Percentiles rank a stretch among this genome's conserved stretches.
These are phyloP conservation scores for Halocynthia aurantium DNA, from an alignment of 23 tunicate species.

Conservation along the genomic window DNA sequence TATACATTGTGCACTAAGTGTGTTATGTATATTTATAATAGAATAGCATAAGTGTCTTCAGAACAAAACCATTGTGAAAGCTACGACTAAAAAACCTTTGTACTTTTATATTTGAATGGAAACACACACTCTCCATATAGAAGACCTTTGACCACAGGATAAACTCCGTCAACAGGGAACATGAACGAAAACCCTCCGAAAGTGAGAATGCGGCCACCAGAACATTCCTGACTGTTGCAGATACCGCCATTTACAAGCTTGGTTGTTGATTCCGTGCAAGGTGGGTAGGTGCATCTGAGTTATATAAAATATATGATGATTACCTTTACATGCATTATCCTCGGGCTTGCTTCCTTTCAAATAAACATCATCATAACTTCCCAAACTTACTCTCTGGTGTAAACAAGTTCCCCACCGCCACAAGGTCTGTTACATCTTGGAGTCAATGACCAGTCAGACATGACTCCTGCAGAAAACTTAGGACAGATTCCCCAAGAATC, in stretches of 20 bases:
- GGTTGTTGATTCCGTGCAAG: slow-evolving; percentile 21
- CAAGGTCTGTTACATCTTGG: slow-evolving; percentile 59
- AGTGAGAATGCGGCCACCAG: slow-evolving; percentile 50
- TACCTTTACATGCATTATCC: no score
- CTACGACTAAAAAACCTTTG: no score
- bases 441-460: slow-evolving; percentile 41
- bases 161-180: slow-evolving; percentile 35
- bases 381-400: slow-evolving; percentile 5
- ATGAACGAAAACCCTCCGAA: slow-evolving; percentile 39
- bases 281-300: slow-evolving; percentile 46
- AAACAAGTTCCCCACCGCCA: slow-evolving; percentile 49
- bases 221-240: slow-evolving; percentile 48
- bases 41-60: neutral
- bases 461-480: slow-evolving; percentile 21
- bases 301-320: no score
- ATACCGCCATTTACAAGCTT: neutral
- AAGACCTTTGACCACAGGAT: slow-evolving; percentile 16
- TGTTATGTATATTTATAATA: no score
- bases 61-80: neutral
- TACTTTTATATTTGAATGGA: slow-evolving; percentile 54
- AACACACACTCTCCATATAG: slow-evolving; percentile 43
- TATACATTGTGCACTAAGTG: no score
- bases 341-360: no score
- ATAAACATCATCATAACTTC: no score
- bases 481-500: slow-evolving; percentile 75